A percentile compares a stretch with the other conserved stretches of the same genome.
phyloP scores from a whole-genome alignment of 2,797 vertebrate genomes.

The Rousettus madagascariensis region DNA sequence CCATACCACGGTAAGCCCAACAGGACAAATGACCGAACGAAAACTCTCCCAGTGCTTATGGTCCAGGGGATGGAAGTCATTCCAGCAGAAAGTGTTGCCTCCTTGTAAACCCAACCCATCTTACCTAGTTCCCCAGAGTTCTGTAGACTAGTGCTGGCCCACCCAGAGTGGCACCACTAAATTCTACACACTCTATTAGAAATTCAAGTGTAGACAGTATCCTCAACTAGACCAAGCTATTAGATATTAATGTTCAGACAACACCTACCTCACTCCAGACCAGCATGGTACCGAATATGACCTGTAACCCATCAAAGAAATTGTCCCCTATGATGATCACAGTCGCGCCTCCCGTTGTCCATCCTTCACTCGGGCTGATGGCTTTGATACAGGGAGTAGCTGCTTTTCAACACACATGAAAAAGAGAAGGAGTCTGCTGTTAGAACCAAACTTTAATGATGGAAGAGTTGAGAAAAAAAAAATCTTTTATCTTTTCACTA shows the following conservation, averaged over 20 bases:
- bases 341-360: slow-evolving; percentile 98
- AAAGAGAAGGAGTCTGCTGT: slow-evolving; percentile 87
- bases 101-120: background rate
- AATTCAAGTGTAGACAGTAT: slow-evolving; percentile 69
- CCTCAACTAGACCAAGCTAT: slow-evolving; percentile 81
- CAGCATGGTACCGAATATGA: slow-evolving; percentile 99
- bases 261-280: slow-evolving; percentile 99
- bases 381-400: slow-evolving; percentile 99
- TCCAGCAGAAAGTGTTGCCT: background rate
- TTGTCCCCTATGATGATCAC: slow-evolving; percentile 99
- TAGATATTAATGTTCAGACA: slow-evolving; percentile 85
- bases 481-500: slow-evolving; percentile 82
- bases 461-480: slow-evolving; percentile 84
- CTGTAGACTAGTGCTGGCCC: background rate
- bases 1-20: background rate
- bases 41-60: background rate
- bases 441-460: slow-evolving; percentile 88
- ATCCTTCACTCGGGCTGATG: slow-evolving; percentile 99
- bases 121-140: background rate
- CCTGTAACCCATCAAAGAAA: slow-evolving; percentile 99
- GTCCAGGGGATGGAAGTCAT: background rate
- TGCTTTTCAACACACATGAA: slow-evolving; percentile 91
- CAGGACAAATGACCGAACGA: background rate
- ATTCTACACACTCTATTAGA: slow-evolving; percentile 58
- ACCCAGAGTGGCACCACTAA: slow-evolving; percentile 39